Base-by-base conservation (phyloP, 2,797 vertebrate genomes). In the Ctenopoma kingsleyae region DNA sequence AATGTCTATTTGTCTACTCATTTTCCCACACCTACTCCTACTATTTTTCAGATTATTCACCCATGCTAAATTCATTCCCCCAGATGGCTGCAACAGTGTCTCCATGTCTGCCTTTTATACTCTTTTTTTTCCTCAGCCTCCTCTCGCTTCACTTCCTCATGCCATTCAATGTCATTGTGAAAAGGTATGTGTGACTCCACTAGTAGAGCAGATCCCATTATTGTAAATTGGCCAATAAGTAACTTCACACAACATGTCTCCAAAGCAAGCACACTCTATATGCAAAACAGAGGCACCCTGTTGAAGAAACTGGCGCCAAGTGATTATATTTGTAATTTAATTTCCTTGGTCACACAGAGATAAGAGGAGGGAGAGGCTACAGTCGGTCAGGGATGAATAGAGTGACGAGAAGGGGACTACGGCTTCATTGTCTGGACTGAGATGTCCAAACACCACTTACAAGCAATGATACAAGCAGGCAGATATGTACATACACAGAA, bases 311-410 rank as follows among this genome's bases (percentile, higher is more conserved):
- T 87, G 79, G 82, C 55, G 72, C 83, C 82, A 76, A 93, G 91
- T 93, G 92, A 94, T 94, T 93, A 92, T 93, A 93, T 94, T 94
- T 93, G 89, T 95, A 93, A 94, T 94, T 94, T 94, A 94, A 95
- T 94, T 94, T 93, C 85, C 88, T 92, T 92, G 91, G 92, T 92
- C 85, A 89, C 84, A 88, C 73, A 87, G 78, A 88, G 93, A 94
- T 94, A 94, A 95, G 90, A 82, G 84, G 75, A 82, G 65, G 76
- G 62, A 89, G 81, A 73, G 48, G 78, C 85, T 85, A 86, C 84
- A 84, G 85, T 80, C 91, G 88, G 82, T 84, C 68, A 48, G 67
- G 66, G 73, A 84, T 91, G 92, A 92, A 92, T 84, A 71, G 85
- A 91, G 72, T 60, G 72, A 85, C n/a, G 27, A 83, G 78, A 90